Evolutionary conservation across 2,797 vertebrate species (phyloP), one percentile per base, ranked within the genome.

Genomic region (Ataeniobius toweri): DNA sequence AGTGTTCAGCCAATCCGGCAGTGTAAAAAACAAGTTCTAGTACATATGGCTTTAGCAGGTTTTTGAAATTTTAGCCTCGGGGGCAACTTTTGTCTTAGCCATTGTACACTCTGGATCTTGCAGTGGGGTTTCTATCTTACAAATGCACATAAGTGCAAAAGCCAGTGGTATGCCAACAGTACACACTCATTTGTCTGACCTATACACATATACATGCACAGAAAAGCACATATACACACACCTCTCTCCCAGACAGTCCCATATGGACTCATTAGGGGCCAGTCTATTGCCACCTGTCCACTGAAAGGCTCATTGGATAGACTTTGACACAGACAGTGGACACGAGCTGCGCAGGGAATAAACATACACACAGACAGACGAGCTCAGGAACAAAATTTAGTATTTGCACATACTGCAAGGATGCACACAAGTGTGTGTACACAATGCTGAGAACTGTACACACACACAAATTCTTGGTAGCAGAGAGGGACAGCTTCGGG

Each of bases 201-300:
- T 81, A 80, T 22, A 88, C 59, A 71, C 74, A 70, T 61, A 79
- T 53, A 81, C n/a, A 81, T 14, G 75, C 46, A 74, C 59, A 58
- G 12, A 61, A 58, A 26, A 16, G 3, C 80, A 79, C 28, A 83
- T 61, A 75, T 71, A 82, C 81, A 90, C 75, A 83, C 79, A 90
- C 86, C 81, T 82, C 71, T 79, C 83, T 91, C 82, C 89, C 91
- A 93, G 91, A 93, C 93, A 82, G 91, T 94, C 92, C 93, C 94
- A 94, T 92, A 93, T 93, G 93, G 94, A 88, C 92, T 94, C 94
- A 94, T 94, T 94, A 94, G 91, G 89, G 94, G 92, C 93, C 88
- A 89, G 93, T 94, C 93, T 93, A 93, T 91, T 86, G 85, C 92
- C 92, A 94, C 94, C 93, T 94, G 93, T 94, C 92, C 92, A 89